Evolutionary conservation across 1,140 invertebrate species (phyloP).

Genomic region (Zaprionus africanus): DNA sequence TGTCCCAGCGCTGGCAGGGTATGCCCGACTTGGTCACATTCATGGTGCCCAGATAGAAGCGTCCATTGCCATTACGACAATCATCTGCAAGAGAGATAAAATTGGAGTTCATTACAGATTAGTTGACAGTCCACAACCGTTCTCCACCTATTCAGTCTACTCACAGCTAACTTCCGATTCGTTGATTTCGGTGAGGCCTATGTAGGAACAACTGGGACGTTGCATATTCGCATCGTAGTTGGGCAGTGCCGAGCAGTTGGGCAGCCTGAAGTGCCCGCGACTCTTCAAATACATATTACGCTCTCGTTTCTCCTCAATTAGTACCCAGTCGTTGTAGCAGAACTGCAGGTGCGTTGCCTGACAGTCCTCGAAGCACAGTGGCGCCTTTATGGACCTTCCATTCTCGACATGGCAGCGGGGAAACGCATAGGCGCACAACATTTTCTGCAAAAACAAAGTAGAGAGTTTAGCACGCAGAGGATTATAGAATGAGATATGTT

Average conservation of each 20-base stretch:
- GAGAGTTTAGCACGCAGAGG: not conserved
- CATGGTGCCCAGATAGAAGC: constrained; percentile 95
- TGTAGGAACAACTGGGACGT: constrained; percentile 90
- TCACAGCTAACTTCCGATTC: constrained; percentile 90
- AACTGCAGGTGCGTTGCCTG: constrained; percentile 94
- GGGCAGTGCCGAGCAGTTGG: constrained; percentile 93
- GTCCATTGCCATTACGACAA: constrained; percentile 93
- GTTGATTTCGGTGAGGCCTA: constrained; percentile 92
- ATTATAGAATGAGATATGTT: not conserved
- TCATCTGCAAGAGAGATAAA: constrained; percentile 86
- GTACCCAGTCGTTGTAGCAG: constrained; percentile 96
- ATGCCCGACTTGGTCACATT: constrained; percentile 94
- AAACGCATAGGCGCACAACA: constrained; percentile 96
- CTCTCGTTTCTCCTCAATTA: constrained; percentile 95
- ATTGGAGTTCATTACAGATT: too few relatives aligned
- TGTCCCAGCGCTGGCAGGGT: constrained; percentile 95
- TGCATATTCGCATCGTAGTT: constrained; percentile 86
- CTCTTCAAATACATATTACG: constrained; percentile 90
- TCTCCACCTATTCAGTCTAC: constrained; percentile 2
- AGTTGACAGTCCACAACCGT: rapidly evolving
- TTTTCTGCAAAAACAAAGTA: constrained; percentile 86
- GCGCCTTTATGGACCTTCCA: constrained; percentile 86
- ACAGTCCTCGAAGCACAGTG: constrained; percentile 96
- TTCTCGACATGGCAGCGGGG: constrained; percentile 91
- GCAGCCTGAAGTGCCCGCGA: constrained; percentile 94